Evolutionary conservation across 1,140 invertebrate genomes (phyloP), one percentile per base, ranked within the genome.

Genomic region (Ericerus pela): DNA sequence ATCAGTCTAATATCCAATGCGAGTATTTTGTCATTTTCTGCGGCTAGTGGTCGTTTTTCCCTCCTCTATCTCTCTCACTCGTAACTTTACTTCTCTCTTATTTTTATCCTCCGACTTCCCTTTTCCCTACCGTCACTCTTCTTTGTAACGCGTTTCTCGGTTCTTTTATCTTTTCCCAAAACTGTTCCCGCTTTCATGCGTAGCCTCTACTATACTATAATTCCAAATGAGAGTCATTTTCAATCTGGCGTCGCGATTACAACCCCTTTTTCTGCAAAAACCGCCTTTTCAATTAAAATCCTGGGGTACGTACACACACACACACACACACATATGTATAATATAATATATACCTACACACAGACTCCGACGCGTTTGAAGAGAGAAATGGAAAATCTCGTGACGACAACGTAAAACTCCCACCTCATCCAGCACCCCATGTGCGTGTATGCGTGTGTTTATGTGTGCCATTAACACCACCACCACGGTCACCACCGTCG

Each of bases 151-250:
- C 18, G 41, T 3, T 22, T 10, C 3, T 47, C 10, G 3, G 16
- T 47, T 47, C 41, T 3, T 24, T 20, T 47, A 22, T 47, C 10
- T 24, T 47, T 14, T 47, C 14, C 14, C n/a, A 14, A 38, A 14
- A 18, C 4, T 14, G 14, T 16, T 4, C 37, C 41, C 41, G 22
- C 20, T 47, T 47, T 47, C 14, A 22, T 47, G 14, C 20, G 20
- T 18, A n/a, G n/a, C n/a, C n/a, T n/a, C n/a, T n/a, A n/a, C n/a
- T n/a, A n/a, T n/a, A n/a, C 4, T 47, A 47, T 47, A 47, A 47
- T 47, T 47, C 41, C 41, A 47, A 47, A 47, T 47, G 41, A 47
- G 26, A 47, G 41, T 47, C 41, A 47, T 47, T 47, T 47, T 47
- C 41, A 47, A 47, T 47, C 41, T 47, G 41, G 41, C 41, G 16